Base-by-base conservation (phyloP, 2,888 invertebrate genomes). In the Gymnocheta viridis region DNA sequence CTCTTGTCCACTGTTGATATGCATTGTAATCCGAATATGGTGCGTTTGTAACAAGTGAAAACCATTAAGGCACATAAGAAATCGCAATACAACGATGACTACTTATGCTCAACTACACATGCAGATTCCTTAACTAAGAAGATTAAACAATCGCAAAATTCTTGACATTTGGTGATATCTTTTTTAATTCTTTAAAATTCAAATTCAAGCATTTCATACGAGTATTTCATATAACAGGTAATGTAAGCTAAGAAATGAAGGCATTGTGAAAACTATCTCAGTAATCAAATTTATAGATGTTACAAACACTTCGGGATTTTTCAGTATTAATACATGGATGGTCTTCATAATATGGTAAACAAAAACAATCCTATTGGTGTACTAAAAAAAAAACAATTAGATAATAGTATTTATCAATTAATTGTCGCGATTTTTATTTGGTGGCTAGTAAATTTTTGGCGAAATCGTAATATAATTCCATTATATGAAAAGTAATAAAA, bases 21-120 rank as follows among this genome's bases (percentile, higher is more conserved):
- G 82, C 82, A 88, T 88, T 88, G 88, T 88, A 82, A 85, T 86
- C 88, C 88, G 86, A 88, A 88, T 88, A 88, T 86, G 88, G 88
- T 67, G 78, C 76, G 76, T 77, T 69, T 51, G 41, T 56, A 60
- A 74, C 70, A 80, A 81, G 81, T 85, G 72, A 77, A 82, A 78
- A 77, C 76, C 62, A 77, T 73, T 54, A 64, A 73, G 29, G 66
- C 19, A 44, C 27, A 32, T 29, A 58, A 58, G 64, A 77, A 72
- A 58, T 44, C 19, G 47, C 29, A 56, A 29, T 54, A 38, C 74
- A 81, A 69, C 54, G 27, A 38, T 29, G 14, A 12, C 27, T 72
- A 49, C 44, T 49, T 35, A 19, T 67, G 17, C n/a, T 49, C n/a
- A 49, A 51, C 27, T 56, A 2, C 19, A 35, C 44, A 79, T 62